phyloP scores from a whole-genome alignment of 2,888 invertebrate species.

The Pomacea canaliculata region DNA sequence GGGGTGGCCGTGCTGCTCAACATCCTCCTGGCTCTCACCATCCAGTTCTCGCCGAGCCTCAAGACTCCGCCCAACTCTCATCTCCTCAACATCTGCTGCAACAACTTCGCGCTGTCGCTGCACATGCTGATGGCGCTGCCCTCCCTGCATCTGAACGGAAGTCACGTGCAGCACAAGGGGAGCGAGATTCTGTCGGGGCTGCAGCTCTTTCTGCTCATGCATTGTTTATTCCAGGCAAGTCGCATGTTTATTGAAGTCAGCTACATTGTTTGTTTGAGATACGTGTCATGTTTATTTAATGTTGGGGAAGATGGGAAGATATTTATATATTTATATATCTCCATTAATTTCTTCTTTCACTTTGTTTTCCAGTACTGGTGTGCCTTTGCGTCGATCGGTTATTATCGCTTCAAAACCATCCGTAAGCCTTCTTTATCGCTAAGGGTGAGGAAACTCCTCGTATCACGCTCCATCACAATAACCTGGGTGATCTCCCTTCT shows the following conservation, averaged over 20 bases:
- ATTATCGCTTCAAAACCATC: slow-evolving; percentile 57
- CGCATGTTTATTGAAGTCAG: no score
- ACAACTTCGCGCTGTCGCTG: slow-evolving; percentile 53
- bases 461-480: slow-evolving; percentile 52
- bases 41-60: slow-evolving; percentile 59
- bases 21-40: slow-evolving; percentile 52
- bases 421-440: slow-evolving; percentile 51
- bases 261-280: no score
- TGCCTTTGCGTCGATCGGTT: slow-evolving; percentile 62
- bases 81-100: slow-evolving; percentile 63
- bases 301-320: no score
- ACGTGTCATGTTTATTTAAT: no score
- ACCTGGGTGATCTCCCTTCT: slow-evolving; percentile 56
- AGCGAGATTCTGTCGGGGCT: slow-evolving; percentile 45
- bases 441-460: slow-evolving; percentile 48
- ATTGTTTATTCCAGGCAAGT: slow-evolving; percentile 43
- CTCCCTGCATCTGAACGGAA: slow-evolving; percentile 39
- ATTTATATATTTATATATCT: no score
- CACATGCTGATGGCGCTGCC: slow-evolving; percentile 53
- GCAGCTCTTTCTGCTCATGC: slow-evolving; percentile 57
- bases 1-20: slow-evolving; percentile 34
- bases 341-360: no score
- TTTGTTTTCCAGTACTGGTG: slow-evolving; percentile 52
- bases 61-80: slow-evolving; percentile 64
- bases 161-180: slow-evolving; percentile 23